Evolutionary conservation across 2,888 invertebrate species (phyloP).

Genomic region (Caenorhabditis afra): DNA sequence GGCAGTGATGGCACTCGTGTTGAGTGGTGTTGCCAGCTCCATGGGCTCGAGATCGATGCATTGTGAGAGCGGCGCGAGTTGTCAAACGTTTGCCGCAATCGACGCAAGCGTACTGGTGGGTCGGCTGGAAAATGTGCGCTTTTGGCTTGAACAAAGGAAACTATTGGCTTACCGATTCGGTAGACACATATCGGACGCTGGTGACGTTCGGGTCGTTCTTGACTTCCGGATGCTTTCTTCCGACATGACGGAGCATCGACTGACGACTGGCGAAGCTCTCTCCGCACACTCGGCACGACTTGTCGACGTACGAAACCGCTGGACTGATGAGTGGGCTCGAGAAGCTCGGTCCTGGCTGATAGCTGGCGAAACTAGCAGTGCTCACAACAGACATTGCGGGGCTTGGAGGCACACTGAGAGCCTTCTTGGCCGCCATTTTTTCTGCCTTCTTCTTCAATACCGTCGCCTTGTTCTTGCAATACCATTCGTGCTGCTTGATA

Average conservation of each 20-base stretch:
- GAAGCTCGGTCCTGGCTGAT: slow-evolving; percentile 17
- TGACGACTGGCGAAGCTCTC: slow-evolving; percentile 61
- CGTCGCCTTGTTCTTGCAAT: slow-evolving; percentile 60
- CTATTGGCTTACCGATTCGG: slow-evolving; percentile 59
- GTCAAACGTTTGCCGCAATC: slow-evolving; percentile 65
- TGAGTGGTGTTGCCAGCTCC: slow-evolving; percentile 8
- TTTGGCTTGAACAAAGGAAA: background rate
- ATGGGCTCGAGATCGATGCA: slow-evolving; percentile 59
- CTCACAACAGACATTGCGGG: slow-evolving; percentile 49
- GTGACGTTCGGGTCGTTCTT: slow-evolving; percentile 52
- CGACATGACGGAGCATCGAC: slow-evolving; percentile 64
- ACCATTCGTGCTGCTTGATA: slow-evolving; percentile 43
- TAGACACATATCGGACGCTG: slow-evolving; percentile 41
- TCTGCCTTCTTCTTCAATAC: background rate
- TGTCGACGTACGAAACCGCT: slow-evolving; percentile 45
- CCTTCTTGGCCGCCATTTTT: slow-evolving; percentile 20
- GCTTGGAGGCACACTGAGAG: slow-evolving; percentile 36
- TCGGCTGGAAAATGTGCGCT: slow-evolving; percentile 55
- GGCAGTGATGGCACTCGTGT: slow-evolving; percentile 43
- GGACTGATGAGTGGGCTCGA: slow-evolving; percentile 31
- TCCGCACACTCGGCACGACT: slow-evolving; percentile 62
- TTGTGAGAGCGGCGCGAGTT: slow-evolving; percentile 51
- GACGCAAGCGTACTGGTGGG: slow-evolving; percentile 58
- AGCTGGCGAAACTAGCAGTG: slow-evolving; percentile 28
- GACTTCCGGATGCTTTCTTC: slow-evolving; percentile 63